Conservation (phyloP, 2,797 vertebrate genomes). For the Sebastes cheni region DNA sequence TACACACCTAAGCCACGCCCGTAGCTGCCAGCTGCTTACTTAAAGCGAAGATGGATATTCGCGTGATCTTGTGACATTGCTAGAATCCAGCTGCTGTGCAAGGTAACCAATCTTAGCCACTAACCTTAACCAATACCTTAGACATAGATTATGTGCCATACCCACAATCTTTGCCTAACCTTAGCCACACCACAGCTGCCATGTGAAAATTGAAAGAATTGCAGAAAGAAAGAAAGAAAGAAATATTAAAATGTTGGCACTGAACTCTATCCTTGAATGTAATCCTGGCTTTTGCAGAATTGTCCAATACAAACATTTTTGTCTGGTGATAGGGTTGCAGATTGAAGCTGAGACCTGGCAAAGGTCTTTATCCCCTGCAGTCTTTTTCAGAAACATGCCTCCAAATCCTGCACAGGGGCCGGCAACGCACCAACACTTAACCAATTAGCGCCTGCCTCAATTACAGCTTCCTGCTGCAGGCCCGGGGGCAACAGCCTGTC, state of each 20-base stretch:
- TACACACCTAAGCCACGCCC: too few species aligned
- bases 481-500: neutral
- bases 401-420: constrained; percentile 8
- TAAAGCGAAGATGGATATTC: neutral
- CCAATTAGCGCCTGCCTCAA: constrained; percentile 55
- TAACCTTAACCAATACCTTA: neutral
- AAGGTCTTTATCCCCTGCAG: neutral
- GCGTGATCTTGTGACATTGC: too few species aligned
- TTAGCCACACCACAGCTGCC: neutral
- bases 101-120: neutral
- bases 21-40: too few species aligned
- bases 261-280: neutral
- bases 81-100: neutral
- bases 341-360: neutral
- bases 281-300: neutral
- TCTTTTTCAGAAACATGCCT: constrained; percentile 24
- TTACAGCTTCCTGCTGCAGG: constrained; percentile 25
- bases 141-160: neutral
- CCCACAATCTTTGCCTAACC: neutral
- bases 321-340: neutral
- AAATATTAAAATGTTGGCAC: neutral
- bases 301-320: neutral
- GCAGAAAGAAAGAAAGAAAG: neutral
- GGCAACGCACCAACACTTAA: constrained; percentile 37
- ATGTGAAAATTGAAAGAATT: neutral